Evolutionary conservation across 2,888 invertebrate genomes (phyloP).

Genomic region (Xanthia icteritia): DNA sequence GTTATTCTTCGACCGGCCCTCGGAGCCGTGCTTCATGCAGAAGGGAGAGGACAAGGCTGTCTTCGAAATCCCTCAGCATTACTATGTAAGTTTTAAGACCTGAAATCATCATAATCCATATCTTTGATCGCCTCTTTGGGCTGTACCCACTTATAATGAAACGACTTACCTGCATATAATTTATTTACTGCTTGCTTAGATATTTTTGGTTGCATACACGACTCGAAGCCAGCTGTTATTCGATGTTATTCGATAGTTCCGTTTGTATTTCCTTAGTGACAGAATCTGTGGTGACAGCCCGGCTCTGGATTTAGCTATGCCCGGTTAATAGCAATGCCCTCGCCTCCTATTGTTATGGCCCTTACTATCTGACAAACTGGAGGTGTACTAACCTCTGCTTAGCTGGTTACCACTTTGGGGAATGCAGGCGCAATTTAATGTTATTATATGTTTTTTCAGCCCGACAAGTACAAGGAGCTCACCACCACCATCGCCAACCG

Average conservation of each 20-base stretch:
- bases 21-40: conserved; percentile 94
- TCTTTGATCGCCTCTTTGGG: background rate
- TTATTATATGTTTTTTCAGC: conserved; percentile 69
- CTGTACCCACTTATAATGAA: background rate
- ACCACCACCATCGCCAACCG: conserved; percentile 87
- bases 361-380: background rate
- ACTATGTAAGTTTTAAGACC: conserved; percentile 86
- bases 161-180: background rate
- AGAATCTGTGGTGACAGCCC: no score
- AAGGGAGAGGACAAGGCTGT: conserved; percentile 92
- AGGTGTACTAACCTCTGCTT: background rate
- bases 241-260: background rate
- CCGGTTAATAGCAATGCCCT: background rate
- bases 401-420: background rate
- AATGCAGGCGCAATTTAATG: background rate
- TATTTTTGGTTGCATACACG: no score
- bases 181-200: background rate
- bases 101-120: no score
- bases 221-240: background rate
- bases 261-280: background rate
- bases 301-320: background rate
- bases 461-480: conserved; percentile 82
- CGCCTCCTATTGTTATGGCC: background rate
- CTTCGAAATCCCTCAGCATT: conserved; percentile 92
- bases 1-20: conserved; percentile 93